These are phyloP conservation scores for Dromas ardeola DNA, from an alignment of 2,113 vertebrate species.

Conservation along the genomic window DNA sequence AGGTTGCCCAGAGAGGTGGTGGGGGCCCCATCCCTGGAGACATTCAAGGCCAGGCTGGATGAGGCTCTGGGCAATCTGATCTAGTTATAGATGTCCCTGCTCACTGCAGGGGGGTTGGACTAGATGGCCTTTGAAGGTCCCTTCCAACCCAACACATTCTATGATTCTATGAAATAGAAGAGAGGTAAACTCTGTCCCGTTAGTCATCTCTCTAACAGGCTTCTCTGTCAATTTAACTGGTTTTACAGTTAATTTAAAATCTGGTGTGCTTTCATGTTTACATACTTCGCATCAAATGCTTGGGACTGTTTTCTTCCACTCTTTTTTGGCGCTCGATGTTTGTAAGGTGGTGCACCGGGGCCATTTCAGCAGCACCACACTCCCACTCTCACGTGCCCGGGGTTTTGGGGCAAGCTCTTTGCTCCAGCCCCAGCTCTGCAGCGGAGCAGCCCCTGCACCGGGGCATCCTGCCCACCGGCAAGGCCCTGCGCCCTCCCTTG, in stretches of 20 bases:
- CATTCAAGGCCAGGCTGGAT: too few species aligned
- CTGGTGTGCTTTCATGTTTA: background rate
- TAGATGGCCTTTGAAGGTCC: too few species aligned
- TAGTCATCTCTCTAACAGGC: background rate
- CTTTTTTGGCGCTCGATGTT: rapidly evolving
- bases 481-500: rapidly evolving
- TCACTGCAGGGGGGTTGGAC: too few species aligned
- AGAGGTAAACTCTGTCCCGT: background rate
- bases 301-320: background rate
- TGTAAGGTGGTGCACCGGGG: rapidly evolving
- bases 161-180: background rate
- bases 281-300: background rate
- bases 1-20: too few species aligned
- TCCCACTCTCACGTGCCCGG: rapidly evolving
- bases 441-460: rapidly evolving
- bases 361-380: background rate
- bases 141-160: too few species aligned
- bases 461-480: background rate
- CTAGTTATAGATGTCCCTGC: too few species aligned
- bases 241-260: background rate
- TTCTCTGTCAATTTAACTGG: background rate
- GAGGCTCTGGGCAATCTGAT: too few species aligned
- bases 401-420: background rate
- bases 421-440: background rate
- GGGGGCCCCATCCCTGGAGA: too few species aligned